phyloP scores from a whole-genome alignment of 1,140 invertebrate genomes.

The Maniola jurtina region DNA sequence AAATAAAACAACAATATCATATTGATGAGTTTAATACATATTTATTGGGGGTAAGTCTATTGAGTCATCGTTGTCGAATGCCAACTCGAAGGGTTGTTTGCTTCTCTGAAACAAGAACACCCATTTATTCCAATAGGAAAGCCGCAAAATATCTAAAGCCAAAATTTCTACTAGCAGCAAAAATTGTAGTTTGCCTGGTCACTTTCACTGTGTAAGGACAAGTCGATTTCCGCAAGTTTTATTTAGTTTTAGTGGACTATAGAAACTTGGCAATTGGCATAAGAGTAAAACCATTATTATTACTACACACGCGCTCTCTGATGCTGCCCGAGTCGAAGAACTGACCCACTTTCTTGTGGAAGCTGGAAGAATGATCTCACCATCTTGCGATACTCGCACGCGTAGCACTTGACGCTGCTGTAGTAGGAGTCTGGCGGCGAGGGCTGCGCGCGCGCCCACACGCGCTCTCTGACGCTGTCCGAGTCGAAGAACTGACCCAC shows the following conservation, averaged over 20 bases:
- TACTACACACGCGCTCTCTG: slow-evolving; percentile 32
- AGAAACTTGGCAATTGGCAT: not conserved
- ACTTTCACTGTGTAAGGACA: too few relatives aligned
- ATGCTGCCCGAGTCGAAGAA: slow-evolving; percentile 46
- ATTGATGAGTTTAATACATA: not conserved
- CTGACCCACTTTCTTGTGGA: slow-evolving; percentile 61
- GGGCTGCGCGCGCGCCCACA: slow-evolving; percentile 22
- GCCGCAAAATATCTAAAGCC: too few relatives aligned
- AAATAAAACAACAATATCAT: too few relatives aligned
- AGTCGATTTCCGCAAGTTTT: too few relatives aligned
- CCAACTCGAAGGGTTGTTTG: slow-evolving; percentile 5
- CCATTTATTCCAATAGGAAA: not conserved
- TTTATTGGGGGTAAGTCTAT: slow-evolving; percentile 7
- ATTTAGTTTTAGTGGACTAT: not conserved
- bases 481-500: slow-evolving; percentile 57
- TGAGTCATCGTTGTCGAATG: not conserved
- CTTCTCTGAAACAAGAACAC: slow-evolving; percentile 15
- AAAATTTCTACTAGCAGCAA: too few relatives aligned
- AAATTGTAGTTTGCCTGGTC: too few relatives aligned
- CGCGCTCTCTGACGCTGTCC: slow-evolving; percentile 32
- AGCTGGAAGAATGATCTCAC: slow-evolving; percentile 23
- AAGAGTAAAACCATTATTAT: too few relatives aligned
- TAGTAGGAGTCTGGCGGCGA: slow-evolving; percentile 26
- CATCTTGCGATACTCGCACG: slow-evolving; percentile 52
- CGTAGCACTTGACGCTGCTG: slow-evolving; percentile 54